Base-by-base conservation (phyloP, 2,113 vertebrate species). In the Rhegmatorhina hoffmannsi region DNA sequence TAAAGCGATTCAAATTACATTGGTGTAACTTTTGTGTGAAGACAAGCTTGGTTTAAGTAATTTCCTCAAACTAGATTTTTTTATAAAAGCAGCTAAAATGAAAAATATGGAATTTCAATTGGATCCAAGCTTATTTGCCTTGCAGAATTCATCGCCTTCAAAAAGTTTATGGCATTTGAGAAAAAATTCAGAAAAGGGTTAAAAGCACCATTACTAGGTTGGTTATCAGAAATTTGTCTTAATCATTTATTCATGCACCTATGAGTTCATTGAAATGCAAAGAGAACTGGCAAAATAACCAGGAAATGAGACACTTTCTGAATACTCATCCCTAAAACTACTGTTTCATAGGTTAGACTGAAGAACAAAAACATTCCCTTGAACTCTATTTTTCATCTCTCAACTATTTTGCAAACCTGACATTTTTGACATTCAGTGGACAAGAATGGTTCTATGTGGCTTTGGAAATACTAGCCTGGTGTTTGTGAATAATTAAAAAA, bases 1-100 rank as follows among this genome's bases (percentile, higher is more conserved):
- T 96, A 96, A 97, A 96, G 31, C 2, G 16, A 91, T 93, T 95
- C 93, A 95, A 93, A 91, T 94, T 94, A 94, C 89, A 93, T 84
- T 92, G 59, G 90, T 75, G 60, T 87, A 92, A 95, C 84, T 93
- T 93, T 53, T 47, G 24, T 50, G 24, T 29, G 64, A 94, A 92
- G 73, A 68, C 73, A 96, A 94, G 77, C 52, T 92, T 84, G 60
- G 73, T 31, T 95, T 93, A 89, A 77, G 68, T 94, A 87, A 94
- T 92, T 94, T 92, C 44, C 34, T 87, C 56, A 87, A 75, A 55
- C 4, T 29, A 78, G 59, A 59, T 10, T 64, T 87, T 43, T 82
- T 72, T 17, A 28, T 6, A 73, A 84, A 79, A 58, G 8, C 43
- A 84, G 25, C 2, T 4, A 55, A 81, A 89, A 19, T 29, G 8